phyloP scores from a whole-genome alignment of 2,113 vertebrate species.

The Cariama cristata region DNA sequence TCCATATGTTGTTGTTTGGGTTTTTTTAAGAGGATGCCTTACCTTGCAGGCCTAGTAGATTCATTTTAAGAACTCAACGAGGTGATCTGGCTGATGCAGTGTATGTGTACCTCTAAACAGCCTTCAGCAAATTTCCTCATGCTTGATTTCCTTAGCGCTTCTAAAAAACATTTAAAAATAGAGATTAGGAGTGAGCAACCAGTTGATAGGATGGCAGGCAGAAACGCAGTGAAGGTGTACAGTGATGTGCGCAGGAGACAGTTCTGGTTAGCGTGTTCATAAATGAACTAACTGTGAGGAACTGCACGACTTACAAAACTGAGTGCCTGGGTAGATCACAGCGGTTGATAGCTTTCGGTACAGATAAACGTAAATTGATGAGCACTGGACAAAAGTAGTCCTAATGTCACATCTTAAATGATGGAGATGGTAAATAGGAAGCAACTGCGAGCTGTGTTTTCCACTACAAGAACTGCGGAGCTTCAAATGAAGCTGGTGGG shows the following conservation, averaged over 20 bases:
- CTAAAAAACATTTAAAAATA: background rate
- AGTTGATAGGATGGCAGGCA: background rate
- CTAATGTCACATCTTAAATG: background rate
- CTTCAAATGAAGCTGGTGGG: background rate
- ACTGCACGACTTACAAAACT: background rate
- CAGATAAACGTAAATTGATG: background rate
- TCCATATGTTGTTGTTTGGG: accelerated
- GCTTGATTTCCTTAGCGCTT: background rate
- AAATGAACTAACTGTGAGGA: background rate
- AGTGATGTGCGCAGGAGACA: background rate
- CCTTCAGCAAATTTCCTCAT: background rate
- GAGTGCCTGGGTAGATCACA: background rate
- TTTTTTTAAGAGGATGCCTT: background rate
- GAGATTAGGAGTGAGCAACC: background rate
- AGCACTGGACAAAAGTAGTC: background rate
- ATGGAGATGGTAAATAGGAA: background rate
- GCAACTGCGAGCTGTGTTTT: background rate
- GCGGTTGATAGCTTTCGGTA: background rate
- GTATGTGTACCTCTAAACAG: background rate
- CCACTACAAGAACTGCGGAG: background rate
- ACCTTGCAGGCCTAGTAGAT: background rate
- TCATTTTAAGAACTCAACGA: background rate
- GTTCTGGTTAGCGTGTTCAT: background rate
- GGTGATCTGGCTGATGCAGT: background rate
- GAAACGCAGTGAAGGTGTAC: background rate